phyloP scores from a whole-genome alignment of 2,797 vertebrate genomes.

The Gorsachius magnificus region DNA sequence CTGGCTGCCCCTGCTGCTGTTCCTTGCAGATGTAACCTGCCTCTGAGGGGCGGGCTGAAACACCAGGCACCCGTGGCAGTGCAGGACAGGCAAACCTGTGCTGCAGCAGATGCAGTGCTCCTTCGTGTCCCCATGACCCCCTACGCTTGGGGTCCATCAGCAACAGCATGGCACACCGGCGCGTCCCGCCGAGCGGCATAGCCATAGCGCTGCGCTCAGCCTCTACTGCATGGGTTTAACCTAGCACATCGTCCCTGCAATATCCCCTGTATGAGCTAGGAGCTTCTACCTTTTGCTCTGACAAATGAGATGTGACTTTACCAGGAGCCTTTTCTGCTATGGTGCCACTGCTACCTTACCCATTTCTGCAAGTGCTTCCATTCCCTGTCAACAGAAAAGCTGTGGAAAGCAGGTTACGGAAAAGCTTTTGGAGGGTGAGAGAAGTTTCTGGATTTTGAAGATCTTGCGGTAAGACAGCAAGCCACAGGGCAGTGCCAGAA shows the following conservation, averaged over 20 bases:
- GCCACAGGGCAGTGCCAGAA: neutral
- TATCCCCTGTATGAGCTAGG: fast-evolving
- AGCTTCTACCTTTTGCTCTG: neutral
- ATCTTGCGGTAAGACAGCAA: neutral
- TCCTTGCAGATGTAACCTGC: neutral
- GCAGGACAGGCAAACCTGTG: neutral
- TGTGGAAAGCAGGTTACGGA: neutral
- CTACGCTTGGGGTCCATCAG: fast-evolving
- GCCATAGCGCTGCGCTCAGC: fast-evolving
- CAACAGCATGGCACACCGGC: fast-evolving
- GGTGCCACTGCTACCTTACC: neutral
- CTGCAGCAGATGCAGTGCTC: neutral
- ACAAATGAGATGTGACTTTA: neutral
- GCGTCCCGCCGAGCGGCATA: fast-evolving
- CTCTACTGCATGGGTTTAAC: fast-evolving
- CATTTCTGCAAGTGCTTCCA: neutral
- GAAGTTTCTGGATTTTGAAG: neutral
- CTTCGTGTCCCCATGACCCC: no score
- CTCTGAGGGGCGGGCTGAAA: neutral
- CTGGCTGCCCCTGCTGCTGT: neutral
- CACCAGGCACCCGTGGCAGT: fast-evolving
- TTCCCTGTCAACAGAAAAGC: neutral
- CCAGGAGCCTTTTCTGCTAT: neutral
- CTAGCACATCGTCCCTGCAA: neutral
- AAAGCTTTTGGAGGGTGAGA: neutral